A percentile compares a stretch with the other conserved stretches of the same genome.
Evolutionary conservation across 2,797 vertebrate species (phyloP).

Genomic region (Salmo trutta): DNA sequence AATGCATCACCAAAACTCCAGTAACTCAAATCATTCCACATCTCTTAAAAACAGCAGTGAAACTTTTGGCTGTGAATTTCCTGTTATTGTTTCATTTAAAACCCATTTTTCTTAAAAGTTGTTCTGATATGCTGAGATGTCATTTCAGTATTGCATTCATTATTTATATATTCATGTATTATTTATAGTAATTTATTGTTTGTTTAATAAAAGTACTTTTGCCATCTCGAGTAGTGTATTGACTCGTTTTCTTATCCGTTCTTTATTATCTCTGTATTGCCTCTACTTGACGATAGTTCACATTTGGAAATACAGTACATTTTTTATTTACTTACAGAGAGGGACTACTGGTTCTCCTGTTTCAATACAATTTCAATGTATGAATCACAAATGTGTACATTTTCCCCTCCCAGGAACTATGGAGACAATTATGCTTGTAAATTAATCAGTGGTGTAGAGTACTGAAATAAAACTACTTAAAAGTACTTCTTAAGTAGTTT

Average conservation of each 20-base stretch:
- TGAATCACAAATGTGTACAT: no score
- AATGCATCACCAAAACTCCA: constrained; percentile 32
- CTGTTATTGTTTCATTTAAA: constrained; percentile 41
- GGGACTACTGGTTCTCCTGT: background rate
- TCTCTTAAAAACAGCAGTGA: constrained; percentile 34
- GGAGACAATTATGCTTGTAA: no score
- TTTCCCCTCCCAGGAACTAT: no score
- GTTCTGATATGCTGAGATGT: constrained; percentile 58
- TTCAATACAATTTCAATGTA: no score
- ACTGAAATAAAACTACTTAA: no score
- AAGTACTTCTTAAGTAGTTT: no score
- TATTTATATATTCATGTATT: constrained; percentile 67
- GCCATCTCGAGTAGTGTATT: constrained; percentile 35
- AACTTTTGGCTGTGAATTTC: constrained; percentile 32
- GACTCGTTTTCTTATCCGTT: background rate
- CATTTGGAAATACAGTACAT: no score
- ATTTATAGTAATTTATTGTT: constrained; percentile 75
- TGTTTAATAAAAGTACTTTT: constrained; percentile 73
- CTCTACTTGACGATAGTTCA: background rate
- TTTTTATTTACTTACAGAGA: background rate
- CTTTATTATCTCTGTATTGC: background rate
- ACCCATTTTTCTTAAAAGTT: constrained; percentile 52
- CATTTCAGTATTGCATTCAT: constrained; percentile 51
- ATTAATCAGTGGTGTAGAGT: no score
- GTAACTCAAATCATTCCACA: constrained; percentile 26